Base-by-base conservation (phyloP, 2,888 invertebrate genomes). In the Nephrotoma guestfalica region DNA sequence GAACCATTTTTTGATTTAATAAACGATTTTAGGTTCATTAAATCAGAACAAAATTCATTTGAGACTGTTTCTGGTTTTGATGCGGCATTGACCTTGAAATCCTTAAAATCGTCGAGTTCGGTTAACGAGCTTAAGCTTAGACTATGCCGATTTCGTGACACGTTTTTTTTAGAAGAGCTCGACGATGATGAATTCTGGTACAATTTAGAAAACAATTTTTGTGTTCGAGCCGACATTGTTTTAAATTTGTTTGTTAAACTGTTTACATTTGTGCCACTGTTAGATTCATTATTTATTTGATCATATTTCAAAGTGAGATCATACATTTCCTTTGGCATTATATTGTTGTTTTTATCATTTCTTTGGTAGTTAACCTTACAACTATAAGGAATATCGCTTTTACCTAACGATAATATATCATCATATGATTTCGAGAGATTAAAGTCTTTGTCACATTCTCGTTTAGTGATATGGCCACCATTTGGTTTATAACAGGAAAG, bases 111-210 rank as follows among this genome's bases (percentile, higher is more conserved):
- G 88, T 95, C 95, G 88, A 95, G 91, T 0, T 95, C 95, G 0
- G 95, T 95, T 87, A 95, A 91, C 9, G 95, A 94, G 0, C 96
- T 95, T 89, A 95, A 95, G 0, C 95, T 95, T 90, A 95, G 95
- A 90, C 95, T 95, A 57, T 95, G 92, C 87, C 95, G 91, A 89
- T 94, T 93, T 86, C 93, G 92, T 90, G 92, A 92, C 1, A 92
- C 92, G 2, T 92, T 92, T 7, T n/a, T 40, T 83, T 83, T 83
- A 5, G 51, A 57, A 1, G 51, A 30, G 30, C 30, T 30, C 30
- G 30, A 30, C 9, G 9, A 83, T n/a, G 40, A 13, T 0, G 83
- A 40, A 88, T 92, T 93, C 89, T 92, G 93, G 89, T 95, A 95
- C 86, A 95, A 92, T 90, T 94, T 95, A 5, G 94, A 94, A 87